Percentiles rank a stretch among this genome's conserved stretches.
These are phyloP conservation scores for Aspidapion aeneum DNA, from an alignment of 2,888 invertebrate genomes.

Conservation along the genomic window DNA sequence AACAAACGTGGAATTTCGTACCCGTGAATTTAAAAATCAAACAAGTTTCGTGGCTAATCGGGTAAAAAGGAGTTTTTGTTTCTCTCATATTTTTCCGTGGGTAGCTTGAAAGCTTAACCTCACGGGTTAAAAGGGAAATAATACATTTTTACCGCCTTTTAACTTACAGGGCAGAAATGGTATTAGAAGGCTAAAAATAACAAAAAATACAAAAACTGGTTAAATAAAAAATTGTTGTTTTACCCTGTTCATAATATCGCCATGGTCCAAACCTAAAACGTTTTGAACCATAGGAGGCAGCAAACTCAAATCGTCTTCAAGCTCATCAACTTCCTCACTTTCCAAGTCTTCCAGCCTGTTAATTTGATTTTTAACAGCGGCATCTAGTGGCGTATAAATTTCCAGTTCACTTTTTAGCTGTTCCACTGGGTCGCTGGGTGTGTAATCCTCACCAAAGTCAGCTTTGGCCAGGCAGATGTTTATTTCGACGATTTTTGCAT, in stretches of 20 bases:
- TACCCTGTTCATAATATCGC: constrained; percentile 55
- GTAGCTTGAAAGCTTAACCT: no score
- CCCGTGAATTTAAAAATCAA: no score
- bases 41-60: no score
- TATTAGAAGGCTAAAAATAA: constrained; percentile 3
- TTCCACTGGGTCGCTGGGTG: constrained; percentile 47
- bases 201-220: no score
- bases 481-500: constrained; percentile 54
- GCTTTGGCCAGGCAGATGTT: constrained; percentile 58
- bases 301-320: constrained; percentile 40
- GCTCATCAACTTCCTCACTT: not conserved
- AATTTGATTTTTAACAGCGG: not conserved
- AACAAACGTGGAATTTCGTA: no score
- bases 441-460: constrained; percentile 67
- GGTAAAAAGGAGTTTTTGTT: no score
- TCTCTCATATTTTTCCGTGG: no score
- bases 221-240: no score
- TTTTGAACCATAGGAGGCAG: constrained; percentile 70
- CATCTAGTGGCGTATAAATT: constrained; percentile 47
- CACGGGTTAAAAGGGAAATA: no score
- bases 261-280: constrained; percentile 67
- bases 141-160: no score
- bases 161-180: not conserved
- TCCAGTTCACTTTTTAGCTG: constrained; percentile 43
- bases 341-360: not conserved